Conservation (phyloP, 2,113 vertebrate genomes). For the Xiphophorus couchianus region DNA sequence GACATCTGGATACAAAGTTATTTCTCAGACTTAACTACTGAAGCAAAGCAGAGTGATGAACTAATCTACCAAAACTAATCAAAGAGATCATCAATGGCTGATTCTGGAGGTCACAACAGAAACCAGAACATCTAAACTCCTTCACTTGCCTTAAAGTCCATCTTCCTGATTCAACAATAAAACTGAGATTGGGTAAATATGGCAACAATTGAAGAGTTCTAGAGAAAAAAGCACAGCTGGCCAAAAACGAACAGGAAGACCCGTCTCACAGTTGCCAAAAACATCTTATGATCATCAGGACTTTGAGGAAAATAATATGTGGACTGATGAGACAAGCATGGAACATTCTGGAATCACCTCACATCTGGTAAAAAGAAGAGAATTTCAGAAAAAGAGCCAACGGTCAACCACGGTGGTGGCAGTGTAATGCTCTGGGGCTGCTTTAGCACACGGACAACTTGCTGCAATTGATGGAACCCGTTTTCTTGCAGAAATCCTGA, state of each 20-base stretch:
- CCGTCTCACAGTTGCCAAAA: no score
- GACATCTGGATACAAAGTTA: background rate
- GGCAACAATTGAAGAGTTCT: no score
- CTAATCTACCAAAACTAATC: no score
- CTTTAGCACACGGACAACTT: background rate
- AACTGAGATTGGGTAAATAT: no score
- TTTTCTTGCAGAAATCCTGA: background rate
- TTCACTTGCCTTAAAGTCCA: no score
- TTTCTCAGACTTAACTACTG: background rate
- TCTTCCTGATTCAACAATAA: no score
- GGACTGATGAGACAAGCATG: no score
- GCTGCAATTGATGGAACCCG: background rate
- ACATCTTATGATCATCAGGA: background rate
- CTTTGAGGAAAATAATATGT: background rate
- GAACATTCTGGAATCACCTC: background rate
- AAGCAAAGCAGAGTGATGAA: background rate
- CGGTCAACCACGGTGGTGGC: background rate
- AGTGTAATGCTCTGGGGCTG: background rate
- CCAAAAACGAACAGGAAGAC: no score
- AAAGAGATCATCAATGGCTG: no score
- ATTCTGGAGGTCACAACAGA: no score
- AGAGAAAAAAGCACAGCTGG: no score
- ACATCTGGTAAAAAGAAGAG: background rate
- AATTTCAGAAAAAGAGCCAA: background rate
- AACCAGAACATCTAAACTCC: no score